Evolutionary conservation across 2,113 vertebrate genomes (phyloP).

Genomic region (Paradoxurus hermaphroditus): DNA sequence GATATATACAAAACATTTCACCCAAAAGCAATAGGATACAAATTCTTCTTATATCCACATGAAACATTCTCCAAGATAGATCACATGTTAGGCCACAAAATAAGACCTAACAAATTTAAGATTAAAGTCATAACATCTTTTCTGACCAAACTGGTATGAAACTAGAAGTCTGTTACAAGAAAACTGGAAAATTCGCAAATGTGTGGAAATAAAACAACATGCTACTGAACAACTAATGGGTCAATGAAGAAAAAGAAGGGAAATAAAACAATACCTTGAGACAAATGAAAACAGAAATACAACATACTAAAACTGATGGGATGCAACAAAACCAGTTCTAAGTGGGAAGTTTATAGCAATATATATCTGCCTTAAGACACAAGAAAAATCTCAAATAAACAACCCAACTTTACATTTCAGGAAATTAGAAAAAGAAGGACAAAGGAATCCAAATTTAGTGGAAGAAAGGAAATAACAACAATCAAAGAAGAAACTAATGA

Average conservation of each 20-base stretch:
- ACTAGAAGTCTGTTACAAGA: not conserved
- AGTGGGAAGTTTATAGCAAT: not conserved
- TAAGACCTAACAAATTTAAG: not conserved
- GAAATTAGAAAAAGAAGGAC: too few relatives aligned
- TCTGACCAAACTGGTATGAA: not conserved
- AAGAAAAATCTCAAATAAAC: too few relatives aligned
- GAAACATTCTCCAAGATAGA: not conserved
- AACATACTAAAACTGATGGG: not conserved
- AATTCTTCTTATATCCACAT: not conserved
- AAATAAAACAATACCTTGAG: not conserved
- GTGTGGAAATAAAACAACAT: not conserved
- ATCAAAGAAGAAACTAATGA: too few relatives aligned
- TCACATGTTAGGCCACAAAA: not conserved
- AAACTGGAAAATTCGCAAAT: not conserved
- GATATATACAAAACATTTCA: not conserved
- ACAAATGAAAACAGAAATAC: not conserved
- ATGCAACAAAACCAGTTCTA: not conserved
- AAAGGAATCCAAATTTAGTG: too few relatives aligned
- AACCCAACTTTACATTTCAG: too few relatives aligned
- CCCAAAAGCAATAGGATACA: not conserved
- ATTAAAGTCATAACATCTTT: not conserved
- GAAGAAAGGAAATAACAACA: too few relatives aligned
- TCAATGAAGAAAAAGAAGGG: not conserved
- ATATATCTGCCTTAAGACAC: too few relatives aligned
- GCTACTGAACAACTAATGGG: not conserved